These are phyloP conservation scores for Amblyteles armatorius DNA, from an alignment of 2,888 invertebrate genomes.

Conservation along the genomic window DNA sequence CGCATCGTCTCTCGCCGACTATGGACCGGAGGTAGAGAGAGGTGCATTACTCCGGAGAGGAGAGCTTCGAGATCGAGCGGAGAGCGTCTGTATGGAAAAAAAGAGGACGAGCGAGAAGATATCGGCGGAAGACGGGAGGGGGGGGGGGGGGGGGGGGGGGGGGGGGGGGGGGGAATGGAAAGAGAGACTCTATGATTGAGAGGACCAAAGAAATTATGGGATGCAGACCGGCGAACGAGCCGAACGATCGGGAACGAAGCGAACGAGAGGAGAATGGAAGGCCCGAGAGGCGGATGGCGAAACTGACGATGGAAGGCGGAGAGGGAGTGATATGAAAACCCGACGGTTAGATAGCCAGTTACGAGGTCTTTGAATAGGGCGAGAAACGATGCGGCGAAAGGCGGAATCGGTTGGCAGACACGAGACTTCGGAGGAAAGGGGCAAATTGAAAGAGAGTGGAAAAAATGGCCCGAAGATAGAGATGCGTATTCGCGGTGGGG, in stretches of 20 bases:
- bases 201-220: slow-evolving; percentile 51
- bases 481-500: background rate
- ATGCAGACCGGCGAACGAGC: slow-evolving; percentile 26
- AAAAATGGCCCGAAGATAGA: slow-evolving; percentile 3
- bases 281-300: slow-evolving; percentile 25
- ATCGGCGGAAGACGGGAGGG: slow-evolving; percentile 19
- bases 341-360: slow-evolving; percentile 67
- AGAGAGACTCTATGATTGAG: slow-evolving; percentile 51
- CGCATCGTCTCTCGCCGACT: slow-evolving; percentile 12
- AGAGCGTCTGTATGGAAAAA: background rate
- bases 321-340: slow-evolving; percentile 9
- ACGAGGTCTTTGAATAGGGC: slow-evolving; percentile 74
- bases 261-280: slow-evolving; percentile 40
- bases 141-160: background rate
- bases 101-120: slow-evolving; percentile 17
- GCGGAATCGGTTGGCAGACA: slow-evolving; percentile 26
- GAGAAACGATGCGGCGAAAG: slow-evolving; percentile 37
- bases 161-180: slow-evolving; percentile 35
- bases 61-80: slow-evolving; percentile 18
- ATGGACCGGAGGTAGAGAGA: slow-evolving; percentile 23
- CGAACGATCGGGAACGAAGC: slow-evolving; percentile 10
- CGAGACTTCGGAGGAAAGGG: slow-evolving; percentile 1
- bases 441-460: slow-evolving; percentile 37
- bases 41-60: slow-evolving; percentile 38
- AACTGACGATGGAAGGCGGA: slow-evolving; percentile 10